These are phyloP conservation scores for Phocoena sinus DNA, from an alignment of 2,113 vertebrate genomes.

Conservation along the genomic window DNA sequence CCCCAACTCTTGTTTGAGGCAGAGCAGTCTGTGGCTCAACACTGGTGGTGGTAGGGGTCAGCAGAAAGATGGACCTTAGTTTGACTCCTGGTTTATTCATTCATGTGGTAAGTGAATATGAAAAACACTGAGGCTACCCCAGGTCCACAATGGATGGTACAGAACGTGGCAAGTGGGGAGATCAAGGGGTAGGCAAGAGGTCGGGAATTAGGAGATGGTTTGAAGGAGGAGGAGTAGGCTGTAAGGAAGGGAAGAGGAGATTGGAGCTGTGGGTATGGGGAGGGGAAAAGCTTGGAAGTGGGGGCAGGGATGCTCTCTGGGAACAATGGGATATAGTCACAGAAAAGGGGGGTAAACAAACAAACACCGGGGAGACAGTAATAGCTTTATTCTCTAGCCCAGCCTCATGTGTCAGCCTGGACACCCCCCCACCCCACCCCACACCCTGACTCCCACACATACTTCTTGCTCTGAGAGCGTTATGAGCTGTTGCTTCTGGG, in stretches of 20 bases:
- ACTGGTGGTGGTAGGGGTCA: too few relatives aligned
- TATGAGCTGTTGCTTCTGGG: neutral
- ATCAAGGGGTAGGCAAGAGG: neutral
- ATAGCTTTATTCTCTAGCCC: slow-evolving; percentile 64
- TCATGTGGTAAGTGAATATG: neutral
- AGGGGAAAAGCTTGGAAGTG: neutral
- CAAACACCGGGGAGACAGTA: slow-evolving; percentile 61
- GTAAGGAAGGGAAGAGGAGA: neutral
- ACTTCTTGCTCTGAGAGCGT: neutral
- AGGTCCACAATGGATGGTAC: neutral
- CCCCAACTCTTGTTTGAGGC: neutral
- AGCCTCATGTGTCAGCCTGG: slow-evolving; percentile 34
- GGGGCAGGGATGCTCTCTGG: slow-evolving; percentile 51
- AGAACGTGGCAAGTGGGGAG: neutral
- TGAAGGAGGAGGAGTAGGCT: neutral
- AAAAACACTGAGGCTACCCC: neutral
- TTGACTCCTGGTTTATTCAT: neutral
- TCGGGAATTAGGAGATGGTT: neutral
- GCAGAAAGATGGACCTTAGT: neutral
- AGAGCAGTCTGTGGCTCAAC: neutral
- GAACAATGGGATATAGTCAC: slow-evolving; percentile 70
- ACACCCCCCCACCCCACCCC: neutral
- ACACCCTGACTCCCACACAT: neutral
- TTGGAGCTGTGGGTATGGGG: neutral
- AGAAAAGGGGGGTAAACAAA: slow-evolving; percentile 47